phyloP scores from a whole-genome alignment of 2,113 vertebrate genomes.

The Neogobius melanostomus region DNA sequence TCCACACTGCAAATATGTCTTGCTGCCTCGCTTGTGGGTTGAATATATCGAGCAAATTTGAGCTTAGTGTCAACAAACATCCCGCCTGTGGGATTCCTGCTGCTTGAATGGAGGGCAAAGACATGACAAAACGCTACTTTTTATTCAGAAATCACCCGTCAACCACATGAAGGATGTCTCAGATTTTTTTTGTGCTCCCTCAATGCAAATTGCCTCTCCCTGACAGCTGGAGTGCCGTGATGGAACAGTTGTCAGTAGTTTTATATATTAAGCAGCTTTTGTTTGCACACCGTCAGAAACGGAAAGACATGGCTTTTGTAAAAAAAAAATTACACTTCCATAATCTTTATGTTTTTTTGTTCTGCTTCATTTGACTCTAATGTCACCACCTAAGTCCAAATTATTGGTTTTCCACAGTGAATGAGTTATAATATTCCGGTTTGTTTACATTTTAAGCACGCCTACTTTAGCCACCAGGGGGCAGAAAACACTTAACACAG shows the following conservation, averaged over 20 bases:
- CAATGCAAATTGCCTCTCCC: constrained; percentile 41
- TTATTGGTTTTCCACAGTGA: too few relatives aligned
- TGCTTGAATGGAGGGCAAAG: constrained; percentile 29
- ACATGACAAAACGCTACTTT: constrained; percentile 9
- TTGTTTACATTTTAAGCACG: not conserved
- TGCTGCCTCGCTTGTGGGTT: constrained; percentile 42
- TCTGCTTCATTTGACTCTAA: too few relatives aligned
- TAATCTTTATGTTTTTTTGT: not conserved
- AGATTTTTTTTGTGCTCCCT: constrained; percentile 24
- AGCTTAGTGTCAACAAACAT: constrained; percentile 27
- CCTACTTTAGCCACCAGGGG: not conserved
- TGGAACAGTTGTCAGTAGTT: constrained; percentile 46
- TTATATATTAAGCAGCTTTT: constrained; percentile 34
- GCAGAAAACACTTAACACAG: not conserved
- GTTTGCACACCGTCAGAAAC: constrained; percentile 30
- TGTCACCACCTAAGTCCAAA: too few relatives aligned
- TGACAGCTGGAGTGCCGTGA: constrained; percentile 49
- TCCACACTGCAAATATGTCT: constrained; percentile 46
- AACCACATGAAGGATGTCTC: constrained; percentile 9
- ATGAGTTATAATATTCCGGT: not conserved
- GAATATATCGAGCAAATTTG: constrained; percentile 53
- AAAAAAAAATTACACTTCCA: not conserved
- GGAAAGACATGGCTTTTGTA: not conserved
- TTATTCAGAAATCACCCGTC: constrained; percentile 28
- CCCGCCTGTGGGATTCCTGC: constrained; percentile 18